Evolutionary conservation across 23 tunicate species (phyloP), one percentile per base, ranked within the genome.

Genomic region (Halocynthia aurantium): DNA sequence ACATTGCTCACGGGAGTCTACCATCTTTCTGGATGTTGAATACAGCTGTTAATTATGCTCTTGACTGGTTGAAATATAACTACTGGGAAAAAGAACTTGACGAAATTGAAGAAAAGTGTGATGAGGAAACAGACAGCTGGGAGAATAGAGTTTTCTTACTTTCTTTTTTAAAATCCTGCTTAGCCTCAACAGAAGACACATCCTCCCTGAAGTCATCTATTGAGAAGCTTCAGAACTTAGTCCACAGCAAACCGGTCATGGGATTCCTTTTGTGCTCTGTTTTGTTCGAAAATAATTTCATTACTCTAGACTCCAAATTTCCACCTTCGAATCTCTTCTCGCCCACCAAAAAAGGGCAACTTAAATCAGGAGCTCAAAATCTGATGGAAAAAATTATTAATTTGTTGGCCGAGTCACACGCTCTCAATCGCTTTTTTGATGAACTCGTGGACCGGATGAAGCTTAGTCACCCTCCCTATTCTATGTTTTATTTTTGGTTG

Each of bases 41-140:
- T 10, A 82, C 77, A 61, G 94, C 79, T 20, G 80, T 87, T 62
- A 7, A 44, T 6, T 87, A 77, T 82, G 81, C 78, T 20, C 56
- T 82, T 0, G 76, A 87, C 13, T 87, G 94, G 94, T 61, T 84
- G 13, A 77, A 70, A 57, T 63, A 19, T 21, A 78, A 70, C n/a
- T 83, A 84, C 57, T 84, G 88, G 84, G 84, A 80, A 53, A 22
- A 22, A 51, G 84, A 66, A 22, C 52, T 52, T 10, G 40, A 76
- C 4, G 12, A 61, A 11, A 40, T 20, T 20, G 31, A 10, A 9
- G 10, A 15, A 65, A 65, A 10, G 70, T 9, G 49, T 65, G 6
- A 49, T 65, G 31, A 65, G 22, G 70, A 0, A 20, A 15, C 22
- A 10, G 31, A 15, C 10, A 65, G 10, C 10, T 9, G 19, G 10